Evolutionary conservation across 2,797 vertebrate species (phyloP).

Genomic region (Picus viridis): DNA sequence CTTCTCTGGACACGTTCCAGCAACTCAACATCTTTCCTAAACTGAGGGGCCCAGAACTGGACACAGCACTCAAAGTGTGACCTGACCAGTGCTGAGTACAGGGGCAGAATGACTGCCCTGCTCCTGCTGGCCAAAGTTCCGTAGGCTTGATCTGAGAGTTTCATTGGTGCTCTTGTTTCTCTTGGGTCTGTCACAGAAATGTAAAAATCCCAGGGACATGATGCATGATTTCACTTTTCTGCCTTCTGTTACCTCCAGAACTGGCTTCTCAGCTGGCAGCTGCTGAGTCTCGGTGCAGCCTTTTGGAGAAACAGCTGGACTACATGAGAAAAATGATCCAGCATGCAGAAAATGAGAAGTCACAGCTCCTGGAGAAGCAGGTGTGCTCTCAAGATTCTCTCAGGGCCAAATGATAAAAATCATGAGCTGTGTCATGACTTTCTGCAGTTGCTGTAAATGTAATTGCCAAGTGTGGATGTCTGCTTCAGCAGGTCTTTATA

Average conservation of each 20-base stretch:
- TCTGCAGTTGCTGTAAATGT: neutral
- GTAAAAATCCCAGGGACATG: neutral
- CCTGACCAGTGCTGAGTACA: no score
- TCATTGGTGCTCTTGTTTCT: neutral
- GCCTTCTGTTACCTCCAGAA: slow-evolving; percentile 76
- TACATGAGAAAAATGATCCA: slow-evolving; percentile 90
- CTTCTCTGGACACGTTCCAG: no score
- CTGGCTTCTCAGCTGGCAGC: slow-evolving; percentile 86
- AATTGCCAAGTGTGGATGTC: neutral
- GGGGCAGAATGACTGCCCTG: no score
- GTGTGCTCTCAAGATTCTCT: slow-evolving; percentile 65
- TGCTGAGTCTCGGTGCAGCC: slow-evolving; percentile 88
- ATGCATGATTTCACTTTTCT: neutral
- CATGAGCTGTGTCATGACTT: neutral
- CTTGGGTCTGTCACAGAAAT: neutral
- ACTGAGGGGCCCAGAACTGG: no score
- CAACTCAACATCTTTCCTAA: no score
- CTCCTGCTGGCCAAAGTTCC: neutral
- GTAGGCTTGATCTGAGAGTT: neutral
- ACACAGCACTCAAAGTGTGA: no score
- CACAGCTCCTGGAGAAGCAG: slow-evolving; percentile 85
- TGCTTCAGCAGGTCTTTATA: neutral
- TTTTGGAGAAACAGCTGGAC: slow-evolving; percentile 91
- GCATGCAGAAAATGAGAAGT: slow-evolving; percentile 86
- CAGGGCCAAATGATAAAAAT: neutral